Percentiles rank a stretch among this genome's conserved stretches.
phyloP scores from a whole-genome alignment of 2,797 vertebrate genomes.

The Pangasius sanitwongsei region DNA sequence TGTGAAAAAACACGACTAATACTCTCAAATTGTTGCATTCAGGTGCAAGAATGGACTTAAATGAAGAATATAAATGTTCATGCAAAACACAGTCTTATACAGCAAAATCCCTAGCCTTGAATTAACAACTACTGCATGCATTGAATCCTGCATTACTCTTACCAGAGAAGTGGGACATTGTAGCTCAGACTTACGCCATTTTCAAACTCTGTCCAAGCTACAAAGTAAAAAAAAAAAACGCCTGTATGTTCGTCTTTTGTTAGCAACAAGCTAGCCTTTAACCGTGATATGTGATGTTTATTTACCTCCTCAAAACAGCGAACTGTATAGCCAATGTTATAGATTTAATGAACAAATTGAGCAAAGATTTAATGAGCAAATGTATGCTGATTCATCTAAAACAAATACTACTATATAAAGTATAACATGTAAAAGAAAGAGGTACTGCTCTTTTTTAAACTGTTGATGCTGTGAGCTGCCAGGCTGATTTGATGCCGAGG shows the following conservation, averaged over 20 bases:
- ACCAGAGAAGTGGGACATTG: neutral
- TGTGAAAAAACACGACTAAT: neutral
- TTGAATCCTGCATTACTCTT: neutral
- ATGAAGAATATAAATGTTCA: neutral
- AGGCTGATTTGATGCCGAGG: neutral
- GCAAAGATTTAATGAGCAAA: neutral
- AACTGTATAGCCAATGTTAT: neutral
- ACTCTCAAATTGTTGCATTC: neutral
- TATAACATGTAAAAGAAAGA: neutral
- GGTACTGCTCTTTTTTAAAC: neutral
- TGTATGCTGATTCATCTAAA: neutral
- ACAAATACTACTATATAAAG: neutral
- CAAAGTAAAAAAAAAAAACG: neutral
- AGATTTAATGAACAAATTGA: neutral
- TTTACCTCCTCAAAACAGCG: neutral
- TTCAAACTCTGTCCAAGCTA: neutral
- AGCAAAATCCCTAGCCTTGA: too few species aligned
- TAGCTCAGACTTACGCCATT: neutral
- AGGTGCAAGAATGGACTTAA: neutral
- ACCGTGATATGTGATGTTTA: neutral
- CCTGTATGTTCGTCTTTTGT: neutral
- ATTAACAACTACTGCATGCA: neutral
- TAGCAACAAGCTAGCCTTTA: neutral
- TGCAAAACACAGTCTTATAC: too few species aligned
- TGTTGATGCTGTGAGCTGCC: neutral